These are phyloP conservation scores for Blera fallax DNA, from an alignment of 2,888 invertebrate species.

Conservation along the genomic window DNA sequence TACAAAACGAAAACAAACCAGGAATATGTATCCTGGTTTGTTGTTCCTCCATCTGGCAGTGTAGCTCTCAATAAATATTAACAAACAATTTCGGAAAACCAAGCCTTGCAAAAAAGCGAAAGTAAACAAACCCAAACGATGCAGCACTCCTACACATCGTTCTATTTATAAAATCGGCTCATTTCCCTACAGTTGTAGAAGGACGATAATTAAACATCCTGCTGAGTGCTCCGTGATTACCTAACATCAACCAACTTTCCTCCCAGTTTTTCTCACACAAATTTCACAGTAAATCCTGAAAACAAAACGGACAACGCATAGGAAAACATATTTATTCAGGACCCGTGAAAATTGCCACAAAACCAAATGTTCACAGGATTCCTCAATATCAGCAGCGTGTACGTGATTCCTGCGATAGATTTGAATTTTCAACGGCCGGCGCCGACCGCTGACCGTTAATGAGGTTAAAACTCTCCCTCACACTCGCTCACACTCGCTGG, in stretches of 20 bases:
- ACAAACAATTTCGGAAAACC: not conserved
- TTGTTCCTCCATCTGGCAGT: not conserved
- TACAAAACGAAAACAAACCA: not conserved
- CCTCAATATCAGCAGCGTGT: not conserved
- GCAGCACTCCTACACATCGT: conserved; percentile 8
- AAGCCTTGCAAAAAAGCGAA: conserved; percentile 37
- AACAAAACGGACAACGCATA: not conserved
- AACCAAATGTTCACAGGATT: conserved; percentile 22
- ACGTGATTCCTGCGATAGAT: not conserved
- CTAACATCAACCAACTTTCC: conserved; percentile 6
- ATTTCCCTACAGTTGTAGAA: not conserved
- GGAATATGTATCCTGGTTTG: not conserved
- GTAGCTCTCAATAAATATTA: not conserved
- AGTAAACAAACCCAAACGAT: conserved; percentile 38
- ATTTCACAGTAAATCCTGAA: conserved; percentile 27
- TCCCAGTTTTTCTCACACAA: conserved; percentile 11
- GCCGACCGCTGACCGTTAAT: conserved; percentile 13
- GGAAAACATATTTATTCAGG: conserved; percentile 59
- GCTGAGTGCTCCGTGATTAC: conserved; percentile 33
- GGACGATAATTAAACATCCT: conserved; percentile 60
- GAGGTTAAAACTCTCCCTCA: not conserved
- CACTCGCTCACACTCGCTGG: no score
- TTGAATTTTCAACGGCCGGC: not conserved
- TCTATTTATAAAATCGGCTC: conserved; percentile 2
- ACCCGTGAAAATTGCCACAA: conserved; percentile 22